phyloP scores from a whole-genome alignment of 1,140 invertebrate species.

The Zaprionus nigranus region DNA sequence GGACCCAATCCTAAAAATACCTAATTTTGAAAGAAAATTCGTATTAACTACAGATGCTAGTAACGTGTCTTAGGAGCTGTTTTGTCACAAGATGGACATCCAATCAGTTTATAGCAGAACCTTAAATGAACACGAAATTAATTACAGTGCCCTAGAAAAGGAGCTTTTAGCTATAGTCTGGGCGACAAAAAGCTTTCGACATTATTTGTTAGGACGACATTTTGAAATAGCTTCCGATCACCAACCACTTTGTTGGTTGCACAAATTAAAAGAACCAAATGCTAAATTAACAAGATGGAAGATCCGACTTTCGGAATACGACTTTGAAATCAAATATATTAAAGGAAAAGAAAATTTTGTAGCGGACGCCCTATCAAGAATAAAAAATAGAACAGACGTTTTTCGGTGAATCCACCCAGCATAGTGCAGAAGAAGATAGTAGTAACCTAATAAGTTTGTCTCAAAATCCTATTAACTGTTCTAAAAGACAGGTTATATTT shows the following conservation, averaged over 20 bases:
- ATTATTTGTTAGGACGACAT: neutral
- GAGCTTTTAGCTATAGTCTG: too few species aligned
- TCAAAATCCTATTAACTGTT: neutral
- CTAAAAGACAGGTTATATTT: conserved; percentile 6
- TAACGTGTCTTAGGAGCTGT: neutral
- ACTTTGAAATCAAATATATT: conserved; percentile 17
- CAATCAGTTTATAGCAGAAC: neutral
- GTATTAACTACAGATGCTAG: conserved; percentile 10
- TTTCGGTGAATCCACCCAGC: neutral
- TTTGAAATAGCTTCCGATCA: conserved; percentile 19
- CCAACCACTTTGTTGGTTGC: conserved; percentile 10
- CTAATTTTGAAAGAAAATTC: too few species aligned
- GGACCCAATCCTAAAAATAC: too few species aligned
- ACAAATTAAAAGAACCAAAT: conserved; percentile 23
- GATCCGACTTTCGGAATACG: conserved; percentile 13
- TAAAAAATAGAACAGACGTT: conserved; percentile 10
- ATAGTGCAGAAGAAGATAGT: conserved; percentile 8
- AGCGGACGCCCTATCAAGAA: neutral
- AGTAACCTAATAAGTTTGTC: neutral
- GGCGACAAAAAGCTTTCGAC: neutral
- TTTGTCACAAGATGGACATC: too few species aligned
- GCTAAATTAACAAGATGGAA: conserved; percentile 25
- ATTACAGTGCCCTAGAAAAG: neutral
- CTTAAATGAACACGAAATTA: neutral
- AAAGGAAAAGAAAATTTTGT: conserved; percentile 19